Base-by-base conservation (phyloP, 2,888 invertebrate species). In the Amphipyra berbera region DNA sequence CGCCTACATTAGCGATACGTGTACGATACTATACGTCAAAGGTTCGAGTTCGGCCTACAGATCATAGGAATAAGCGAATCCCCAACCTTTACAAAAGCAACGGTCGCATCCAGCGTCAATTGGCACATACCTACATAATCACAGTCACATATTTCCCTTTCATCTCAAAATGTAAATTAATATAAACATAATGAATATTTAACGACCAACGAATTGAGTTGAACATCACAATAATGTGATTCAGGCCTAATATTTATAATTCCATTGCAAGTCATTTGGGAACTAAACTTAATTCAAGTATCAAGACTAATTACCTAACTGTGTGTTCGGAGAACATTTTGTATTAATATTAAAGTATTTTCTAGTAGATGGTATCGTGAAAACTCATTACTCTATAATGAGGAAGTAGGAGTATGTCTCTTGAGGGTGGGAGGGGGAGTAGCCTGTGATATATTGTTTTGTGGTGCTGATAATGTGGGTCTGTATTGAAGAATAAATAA, bases 361-460 rank as follows among this genome's bases (percentile, higher is more conserved):
- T 49, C 10, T 55, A 37, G 7, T 37, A 49, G 41, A 56, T 49
- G n/a, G 49, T 45, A 52, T 47, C 37, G 21, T 14, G 47, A 55
- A 67, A 66, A 54, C 64, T 73, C 58, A 73, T 77, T 69, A 77
- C 52, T 62, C 21, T 21, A 48, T 61, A 68, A 71, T 78, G 62
- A 75, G 57, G 30, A 68, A 66, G 53, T 59, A 44, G 44, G 14
- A 12, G 63, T 53, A 53, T 41, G 61, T 71, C 62, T 53, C 54
- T 13, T n/a, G 56, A 54, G 56, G 52, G n/a, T 14, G 1, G 6
- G 8, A 49, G 30, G 30, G 50, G 13, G 15, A 1, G 6, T 6
- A 53, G 55, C 67, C 76, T 63, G 38, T 67, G 63, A 76, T 76
- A 67, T 54, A 75, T 73, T 62, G 61, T 71, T 54, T 50, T 41